Evolutionary conservation across 2,113 vertebrate genomes (phyloP).

Genomic region (Hippotragus niger): DNA sequence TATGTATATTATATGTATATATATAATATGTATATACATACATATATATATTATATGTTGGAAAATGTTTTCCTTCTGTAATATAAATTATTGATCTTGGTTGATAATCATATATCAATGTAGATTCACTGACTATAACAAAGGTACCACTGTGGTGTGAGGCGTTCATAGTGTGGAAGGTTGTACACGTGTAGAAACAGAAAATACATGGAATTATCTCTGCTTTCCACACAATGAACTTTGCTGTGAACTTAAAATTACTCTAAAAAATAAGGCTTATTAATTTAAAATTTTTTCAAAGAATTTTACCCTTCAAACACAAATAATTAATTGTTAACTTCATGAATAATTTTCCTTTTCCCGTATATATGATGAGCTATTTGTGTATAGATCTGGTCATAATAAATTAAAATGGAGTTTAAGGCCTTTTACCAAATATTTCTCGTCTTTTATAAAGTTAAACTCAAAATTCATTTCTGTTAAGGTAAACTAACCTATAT

Average conservation of each 20-base stretch:
- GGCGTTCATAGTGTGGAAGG: not conserved
- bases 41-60: slow-evolving; percentile 97
- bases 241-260: not conserved
- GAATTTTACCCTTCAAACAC: not conserved
- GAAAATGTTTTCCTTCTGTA: slow-evolving; percentile 90
- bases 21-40: slow-evolving; percentile 68
- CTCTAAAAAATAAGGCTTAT: not conserved
- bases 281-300: not conserved
- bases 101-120: not conserved
- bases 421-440: not conserved
- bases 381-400: not conserved
- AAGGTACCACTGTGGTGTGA: not conserved
- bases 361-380: not conserved
- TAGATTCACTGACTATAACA: not conserved
- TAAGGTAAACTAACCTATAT: not conserved
- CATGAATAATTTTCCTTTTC: not conserved
- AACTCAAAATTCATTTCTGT: slow-evolving; percentile 8
- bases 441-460: not conserved
- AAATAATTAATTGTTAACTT: not conserved
- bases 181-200: not conserved
- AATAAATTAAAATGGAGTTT: not conserved
- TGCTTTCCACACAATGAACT: not conserved
- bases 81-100: not conserved
- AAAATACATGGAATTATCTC: not conserved
- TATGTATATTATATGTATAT: slow-evolving; percentile 88